These are phyloP conservation scores for Zaprionus davidi DNA, from an alignment of 1,140 invertebrate genomes.

Conservation along the genomic window DNA sequence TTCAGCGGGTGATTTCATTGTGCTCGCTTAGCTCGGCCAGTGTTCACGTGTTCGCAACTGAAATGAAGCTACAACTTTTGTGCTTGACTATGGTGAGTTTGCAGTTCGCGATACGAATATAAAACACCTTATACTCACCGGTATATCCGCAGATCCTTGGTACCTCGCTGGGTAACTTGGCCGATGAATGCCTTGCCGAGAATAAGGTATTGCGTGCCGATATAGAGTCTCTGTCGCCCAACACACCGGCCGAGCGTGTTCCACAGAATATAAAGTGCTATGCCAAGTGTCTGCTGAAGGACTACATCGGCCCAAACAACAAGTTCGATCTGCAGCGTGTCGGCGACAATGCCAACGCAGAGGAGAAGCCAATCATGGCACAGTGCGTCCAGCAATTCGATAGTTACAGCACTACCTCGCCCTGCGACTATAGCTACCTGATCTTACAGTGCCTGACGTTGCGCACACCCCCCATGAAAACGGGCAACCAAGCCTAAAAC, in stretches of 20 bases:
- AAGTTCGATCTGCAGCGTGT: slow-evolving; percentile 16
- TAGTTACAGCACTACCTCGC: not conserved
- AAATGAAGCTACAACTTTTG: slow-evolving; percentile 1
- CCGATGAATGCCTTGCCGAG: slow-evolving; percentile 1
- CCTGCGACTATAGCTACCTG: slow-evolving; percentile 47
- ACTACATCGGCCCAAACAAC: slow-evolving; percentile 26
- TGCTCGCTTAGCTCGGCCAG: not conserved
- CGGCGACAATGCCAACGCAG: slow-evolving; percentile 11
- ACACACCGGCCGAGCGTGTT: not conserved
- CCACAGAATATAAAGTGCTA: slow-evolving; percentile 40
- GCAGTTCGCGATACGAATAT: not conserved
- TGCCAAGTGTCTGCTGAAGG: slow-evolving; percentile 28
- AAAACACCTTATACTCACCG: not conserved
- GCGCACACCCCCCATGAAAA: not conserved
- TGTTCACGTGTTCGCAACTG: not conserved
- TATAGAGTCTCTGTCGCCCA: slow-evolving; percentile 11
- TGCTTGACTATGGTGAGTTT: not conserved
- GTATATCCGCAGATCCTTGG: not conserved
- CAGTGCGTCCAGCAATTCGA: slow-evolving; percentile 13
- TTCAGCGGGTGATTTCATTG: slow-evolving; percentile 7
- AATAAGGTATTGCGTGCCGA: slow-evolving; percentile 24
- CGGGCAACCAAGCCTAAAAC: no score
- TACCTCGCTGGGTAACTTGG: not conserved
- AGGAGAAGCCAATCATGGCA: slow-evolving; percentile 14
- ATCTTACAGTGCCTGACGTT: slow-evolving; percentile 35